Evolutionary conservation across 2,113 vertebrate species (phyloP), one percentile per base, ranked within the genome.

Genomic region (Rattus rattus): DNA sequence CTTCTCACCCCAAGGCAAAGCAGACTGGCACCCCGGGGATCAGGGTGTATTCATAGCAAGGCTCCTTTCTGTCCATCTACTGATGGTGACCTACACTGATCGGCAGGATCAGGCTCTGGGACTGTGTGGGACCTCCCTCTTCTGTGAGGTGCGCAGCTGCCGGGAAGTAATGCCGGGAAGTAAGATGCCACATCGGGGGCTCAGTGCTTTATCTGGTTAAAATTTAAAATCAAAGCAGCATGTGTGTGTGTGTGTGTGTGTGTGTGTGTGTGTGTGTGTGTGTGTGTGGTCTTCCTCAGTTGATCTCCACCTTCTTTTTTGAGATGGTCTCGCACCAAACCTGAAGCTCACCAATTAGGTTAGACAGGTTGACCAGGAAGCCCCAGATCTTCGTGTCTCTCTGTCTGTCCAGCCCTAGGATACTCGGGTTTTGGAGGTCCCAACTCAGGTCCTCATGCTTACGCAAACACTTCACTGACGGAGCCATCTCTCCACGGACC

Each of bases 161-260:
- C 2, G 20, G 24, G 39, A 85, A 36, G 54, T 28, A 1, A 88
- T 61, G 33, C 22, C 2, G 20, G 24, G 39, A 85, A 36, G 54
- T 28, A 1, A 88, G 76, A 49, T 2, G 33, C 56, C 72, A 65
- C 49, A 76, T 19, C 47, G 39, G 80, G 19, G 30, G 20, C 54
- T 6, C 1, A 8, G 16, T 33, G 70, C 94, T 94, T 96, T 91
- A 56, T 81, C 47, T 77, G 61, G 80, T 72, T 96, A 80, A 28
- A 24, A 92, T 92, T 94, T 90, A 90, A 80, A 92, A 88, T 22
- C 49, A 95, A 91, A 96, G 69, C 94, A 93, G 91, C 30, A 22
- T 63, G 52, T 14, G 54, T 33, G 52, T 39, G 52, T 26, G 54
- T 13, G 52, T 59, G 54, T 47, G 36, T 63, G 52, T 14, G 54